phyloP scores from a whole-genome alignment of 30 jellyfish, hydroid and myxozoan species.

The Aurelia sp. region DNA sequence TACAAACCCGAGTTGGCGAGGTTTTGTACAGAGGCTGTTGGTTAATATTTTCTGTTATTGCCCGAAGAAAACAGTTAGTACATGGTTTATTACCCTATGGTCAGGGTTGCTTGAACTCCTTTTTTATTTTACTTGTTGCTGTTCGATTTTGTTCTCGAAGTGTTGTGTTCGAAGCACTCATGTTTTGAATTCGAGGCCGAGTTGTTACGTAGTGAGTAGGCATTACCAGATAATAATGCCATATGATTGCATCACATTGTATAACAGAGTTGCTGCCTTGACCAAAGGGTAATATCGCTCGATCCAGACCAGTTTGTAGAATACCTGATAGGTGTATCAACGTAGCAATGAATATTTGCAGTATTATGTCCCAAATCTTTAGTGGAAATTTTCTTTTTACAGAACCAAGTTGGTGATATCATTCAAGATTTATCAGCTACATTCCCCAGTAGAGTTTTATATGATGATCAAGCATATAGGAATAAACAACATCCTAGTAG shows the following conservation, averaged over 20 bases:
- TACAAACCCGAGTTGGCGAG: background rate
- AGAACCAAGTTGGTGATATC: constrained; percentile 52
- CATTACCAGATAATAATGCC: no score
- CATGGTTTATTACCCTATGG: background rate
- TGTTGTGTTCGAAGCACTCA: no score
- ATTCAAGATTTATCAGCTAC: constrained; percentile 61
- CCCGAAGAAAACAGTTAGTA: background rate
- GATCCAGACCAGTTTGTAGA: no score
- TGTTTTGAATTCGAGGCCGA: no score
- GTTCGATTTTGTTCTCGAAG: no score
- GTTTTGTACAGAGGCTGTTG: background rate
- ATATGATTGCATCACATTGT: no score
- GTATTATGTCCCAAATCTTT: background rate
- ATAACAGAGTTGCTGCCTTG: no score
- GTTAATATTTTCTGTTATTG: background rate
- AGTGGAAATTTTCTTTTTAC: background rate
- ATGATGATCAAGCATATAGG: constrained; percentile 64
- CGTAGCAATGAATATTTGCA: no score
- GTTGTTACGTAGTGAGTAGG: no score
- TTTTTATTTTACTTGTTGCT: no score
- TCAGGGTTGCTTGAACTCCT: background rate
- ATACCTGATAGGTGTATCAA: no score
- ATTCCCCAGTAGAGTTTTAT: constrained; percentile 60
- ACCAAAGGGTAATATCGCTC: no score
- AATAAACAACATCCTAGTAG: constrained; percentile 40